Base-by-base conservation (phyloP, 92 coral and sea anemone genomes). In the Zoanthus sociatus region DNA sequence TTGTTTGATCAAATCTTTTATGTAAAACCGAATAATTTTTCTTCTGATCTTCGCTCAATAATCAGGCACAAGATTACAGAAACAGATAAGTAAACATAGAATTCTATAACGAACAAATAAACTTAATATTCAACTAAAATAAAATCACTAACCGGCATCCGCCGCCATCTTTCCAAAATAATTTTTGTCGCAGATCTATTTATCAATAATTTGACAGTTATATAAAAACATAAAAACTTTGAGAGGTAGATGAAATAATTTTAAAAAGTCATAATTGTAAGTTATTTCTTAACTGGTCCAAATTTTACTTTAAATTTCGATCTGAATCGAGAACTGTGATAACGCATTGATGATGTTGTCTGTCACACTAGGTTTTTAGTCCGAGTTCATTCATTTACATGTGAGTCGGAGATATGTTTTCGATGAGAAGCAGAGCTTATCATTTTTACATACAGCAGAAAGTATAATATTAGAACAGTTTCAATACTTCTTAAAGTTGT, bases 91-190 rank as follows among this genome's bases (percentile, higher is more conserved):
- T 66, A 47, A 44, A 66, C 75, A 46, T 21, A 14, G 21, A 26
- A 31, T n/a, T 63, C 7, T 32, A 12, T 32, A 63, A 63, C n/a
- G 14, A 10, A 3, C 14, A 58, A 13, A n/a, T 58, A 47, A 37
- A 45, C 3, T 21, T 42, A n/a, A 60, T n/a, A 60, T 16, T 76
- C 11, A 48, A n/a, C 73, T 3, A 64, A 81, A 4, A 45, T 44
- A 44, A 46, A 64, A 47, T 18, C 6, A 63, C 4, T 18, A 81
- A 56, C 58, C 85, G 75, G 75, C 64, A 42, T 16, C 3, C 42
- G 46, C 54, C 75, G 75, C 85, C 85, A 81, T 81, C 74, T 81
- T 81, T 64, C 5, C 15, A 56, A 8, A 10, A 9, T n/a, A 15
- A 44, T 3, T 78, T 58, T 61, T 61, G 21, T 61, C 56, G 12